Conservation (phyloP, 2,797 vertebrate genomes). For the Micromesistius poutassou region DNA sequence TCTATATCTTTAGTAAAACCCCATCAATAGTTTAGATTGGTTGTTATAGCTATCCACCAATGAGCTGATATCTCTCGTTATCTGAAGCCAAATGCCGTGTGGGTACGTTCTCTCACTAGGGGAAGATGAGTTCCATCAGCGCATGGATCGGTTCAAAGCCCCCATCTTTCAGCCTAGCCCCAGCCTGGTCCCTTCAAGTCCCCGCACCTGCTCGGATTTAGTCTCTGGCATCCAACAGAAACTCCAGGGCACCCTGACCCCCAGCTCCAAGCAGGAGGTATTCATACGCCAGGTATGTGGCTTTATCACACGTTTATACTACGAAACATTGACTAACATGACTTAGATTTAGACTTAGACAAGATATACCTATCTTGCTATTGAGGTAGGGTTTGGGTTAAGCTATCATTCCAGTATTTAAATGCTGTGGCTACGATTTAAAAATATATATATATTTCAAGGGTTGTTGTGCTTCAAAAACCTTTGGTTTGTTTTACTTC, state of each 20-base stretch:
- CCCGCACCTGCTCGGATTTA: constrained; percentile 48
- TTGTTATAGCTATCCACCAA: not conserved
- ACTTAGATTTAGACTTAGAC: not conserved
- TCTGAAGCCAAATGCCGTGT: not conserved
- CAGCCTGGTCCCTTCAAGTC: constrained; percentile 4
- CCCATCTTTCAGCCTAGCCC: constrained; percentile 35
- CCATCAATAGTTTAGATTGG: not conserved
- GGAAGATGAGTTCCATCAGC: constrained; percentile 64
- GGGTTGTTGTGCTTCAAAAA: not conserved
- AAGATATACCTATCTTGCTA: not conserved
- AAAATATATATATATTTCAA: not conserved
- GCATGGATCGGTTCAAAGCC: constrained; percentile 64
- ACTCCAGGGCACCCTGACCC: constrained; percentile 53
- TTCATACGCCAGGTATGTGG: constrained; percentile 69
- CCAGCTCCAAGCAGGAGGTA: constrained; percentile 64
- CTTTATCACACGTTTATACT: not conserved
- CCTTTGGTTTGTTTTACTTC: not conserved
- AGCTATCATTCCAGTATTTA: not conserved
- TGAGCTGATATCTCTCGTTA: not conserved
- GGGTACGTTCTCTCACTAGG: constrained; percentile 39
- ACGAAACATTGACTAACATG: not conserved
- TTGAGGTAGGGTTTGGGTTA: not conserved
- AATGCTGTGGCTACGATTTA: not conserved
- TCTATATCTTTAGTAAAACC: not conserved
- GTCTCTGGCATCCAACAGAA: constrained; percentile 68